Evolutionary conservation across 2,888 invertebrate species (phyloP).

Genomic region (Drosophila melanocephala): DNA sequence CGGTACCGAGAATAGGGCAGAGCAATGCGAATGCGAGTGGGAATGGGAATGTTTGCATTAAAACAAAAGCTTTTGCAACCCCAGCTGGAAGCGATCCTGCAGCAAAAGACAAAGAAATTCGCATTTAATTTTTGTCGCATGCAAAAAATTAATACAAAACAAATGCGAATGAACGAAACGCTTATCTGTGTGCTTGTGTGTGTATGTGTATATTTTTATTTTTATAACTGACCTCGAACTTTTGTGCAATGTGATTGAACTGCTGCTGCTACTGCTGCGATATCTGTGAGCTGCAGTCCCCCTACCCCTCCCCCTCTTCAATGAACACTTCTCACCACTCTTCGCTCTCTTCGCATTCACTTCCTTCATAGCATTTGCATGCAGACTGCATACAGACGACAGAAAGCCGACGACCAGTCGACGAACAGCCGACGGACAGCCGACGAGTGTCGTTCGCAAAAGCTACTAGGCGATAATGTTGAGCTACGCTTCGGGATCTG

Average conservation of each 20-base stretch:
- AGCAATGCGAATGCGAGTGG: constrained; percentile 18
- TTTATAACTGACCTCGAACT: constrained; percentile 84
- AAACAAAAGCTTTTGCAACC: constrained; percentile 66
- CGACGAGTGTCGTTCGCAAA: constrained; percentile 17
- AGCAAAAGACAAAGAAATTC: constrained; percentile 71
- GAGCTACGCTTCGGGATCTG: constrained; percentile 56
- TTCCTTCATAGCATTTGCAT: constrained; percentile 64
- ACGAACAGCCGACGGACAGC: background rate
- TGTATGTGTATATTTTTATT: constrained; percentile 48
- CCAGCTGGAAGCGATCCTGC: constrained; percentile 51
- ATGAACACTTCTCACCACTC: background rate
- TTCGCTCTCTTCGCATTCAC: constrained; percentile 6
- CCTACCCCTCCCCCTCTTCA: background rate
- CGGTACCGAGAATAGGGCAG: constrained; percentile 8
- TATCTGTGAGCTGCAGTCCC: constrained; percentile 63
- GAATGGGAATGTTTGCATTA: constrained; percentile 14
- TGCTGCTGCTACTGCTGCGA: constrained; percentile 71
- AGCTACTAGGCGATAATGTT: constrained; percentile 55
- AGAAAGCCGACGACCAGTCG: background rate
- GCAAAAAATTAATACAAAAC: constrained; percentile 65
- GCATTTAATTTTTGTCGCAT: constrained; percentile 68
- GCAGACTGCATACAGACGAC: constrained; percentile 73
- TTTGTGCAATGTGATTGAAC: constrained; percentile 84
- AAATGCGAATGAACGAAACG: constrained; percentile 53
- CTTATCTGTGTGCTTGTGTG: constrained; percentile 2